These are phyloP conservation scores for Redunca redunca DNA, from an alignment of 2,113 vertebrate species.

Conservation along the genomic window DNA sequence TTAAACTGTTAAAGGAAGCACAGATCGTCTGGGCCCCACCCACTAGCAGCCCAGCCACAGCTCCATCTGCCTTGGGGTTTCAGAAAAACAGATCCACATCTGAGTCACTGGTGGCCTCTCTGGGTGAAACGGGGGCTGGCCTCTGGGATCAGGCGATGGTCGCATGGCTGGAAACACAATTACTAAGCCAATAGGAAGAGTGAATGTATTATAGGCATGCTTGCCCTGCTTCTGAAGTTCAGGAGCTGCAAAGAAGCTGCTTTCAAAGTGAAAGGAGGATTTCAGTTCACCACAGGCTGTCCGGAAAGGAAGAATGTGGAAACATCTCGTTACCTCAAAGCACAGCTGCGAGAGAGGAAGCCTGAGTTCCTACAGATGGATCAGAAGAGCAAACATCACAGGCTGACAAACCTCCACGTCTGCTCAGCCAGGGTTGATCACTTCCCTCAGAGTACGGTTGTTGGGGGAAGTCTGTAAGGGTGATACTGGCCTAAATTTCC, in stretches of 20 bases:
- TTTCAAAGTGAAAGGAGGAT: neutral
- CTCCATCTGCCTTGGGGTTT: neutral
- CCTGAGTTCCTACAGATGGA: neutral
- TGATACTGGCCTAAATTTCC: neutral
- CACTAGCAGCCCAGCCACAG: neutral
- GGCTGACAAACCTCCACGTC: rapidly evolving
- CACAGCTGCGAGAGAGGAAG: neutral
- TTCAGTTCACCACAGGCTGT: neutral
- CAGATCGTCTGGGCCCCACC: neutral
- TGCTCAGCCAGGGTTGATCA: neutral
- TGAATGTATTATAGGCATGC: neutral
- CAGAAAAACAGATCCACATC: neutral
- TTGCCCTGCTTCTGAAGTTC: neutral
- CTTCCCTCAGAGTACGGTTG: neutral
- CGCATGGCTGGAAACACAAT: neutral
- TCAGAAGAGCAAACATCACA: neutral
- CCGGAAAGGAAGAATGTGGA: neutral
- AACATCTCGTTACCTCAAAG: neutral
- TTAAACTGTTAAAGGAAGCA: neutral
- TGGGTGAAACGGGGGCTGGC: neutral
- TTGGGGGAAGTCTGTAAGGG: neutral
- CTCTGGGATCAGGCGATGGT: neutral
- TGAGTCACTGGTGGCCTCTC: neutral
- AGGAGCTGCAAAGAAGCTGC: neutral
- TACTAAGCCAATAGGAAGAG: neutral